These are phyloP conservation scores for Drosophila orena DNA, from an alignment of 1,140 invertebrate species.

Conservation along the genomic window DNA sequence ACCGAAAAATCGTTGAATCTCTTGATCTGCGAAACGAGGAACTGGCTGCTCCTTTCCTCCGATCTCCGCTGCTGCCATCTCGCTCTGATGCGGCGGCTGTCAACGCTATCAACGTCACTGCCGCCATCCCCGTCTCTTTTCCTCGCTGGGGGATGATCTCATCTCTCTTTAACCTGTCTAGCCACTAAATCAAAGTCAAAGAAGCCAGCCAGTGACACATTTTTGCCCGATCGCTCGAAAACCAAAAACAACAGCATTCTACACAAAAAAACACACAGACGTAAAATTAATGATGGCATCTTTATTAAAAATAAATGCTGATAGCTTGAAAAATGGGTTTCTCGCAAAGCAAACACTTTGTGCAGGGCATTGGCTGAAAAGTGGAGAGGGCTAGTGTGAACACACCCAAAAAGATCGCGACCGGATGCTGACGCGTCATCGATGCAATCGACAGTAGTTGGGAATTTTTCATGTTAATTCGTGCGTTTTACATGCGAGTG, in stretches of 20 bases:
- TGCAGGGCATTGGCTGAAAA: conserved; percentile 47
- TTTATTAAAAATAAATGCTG: conserved; percentile 82
- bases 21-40: conserved; percentile 16
- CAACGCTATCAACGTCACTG: conserved; percentile 44
- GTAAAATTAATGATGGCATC: conserved; percentile 66
- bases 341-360: conserved; percentile 55
- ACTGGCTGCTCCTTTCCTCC: conserved; percentile 19
- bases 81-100: conserved; percentile 34
- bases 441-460: conserved; percentile 59
- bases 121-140: conserved; percentile 25
- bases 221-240: conserved; percentile 57
- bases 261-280: conserved; percentile 20
- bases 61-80: conserved; percentile 4
- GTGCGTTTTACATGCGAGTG: conserved; percentile 36
- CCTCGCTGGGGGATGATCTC: conserved; percentile 64
- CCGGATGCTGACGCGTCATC: conserved; percentile 63
- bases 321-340: conserved; percentile 68
- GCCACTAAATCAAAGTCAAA: conserved; percentile 82
- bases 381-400: conserved; percentile 15
- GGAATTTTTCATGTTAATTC: conserved; percentile 28
- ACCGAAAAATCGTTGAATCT: conserved; percentile 52
- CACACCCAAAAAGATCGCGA: conserved; percentile 62
- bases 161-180: conserved; percentile 81
- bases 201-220: conserved; percentile 77
- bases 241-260: conserved; percentile 42